Conservation (phyloP, 1,140 invertebrate genomes). For the Nylanderia fulva region DNA sequence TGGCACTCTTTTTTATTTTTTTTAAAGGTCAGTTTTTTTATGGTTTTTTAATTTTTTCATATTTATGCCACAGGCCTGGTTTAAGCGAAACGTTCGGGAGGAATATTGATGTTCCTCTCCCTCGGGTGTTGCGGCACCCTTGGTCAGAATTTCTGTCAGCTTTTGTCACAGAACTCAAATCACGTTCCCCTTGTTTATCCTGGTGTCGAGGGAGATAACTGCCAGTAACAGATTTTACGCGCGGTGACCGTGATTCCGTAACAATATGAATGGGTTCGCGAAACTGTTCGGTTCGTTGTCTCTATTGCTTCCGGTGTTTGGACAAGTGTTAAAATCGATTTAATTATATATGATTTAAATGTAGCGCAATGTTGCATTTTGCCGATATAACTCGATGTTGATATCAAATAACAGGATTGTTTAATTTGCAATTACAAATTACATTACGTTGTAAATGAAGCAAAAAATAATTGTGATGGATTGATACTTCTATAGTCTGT, state of each 20-base stretch:
- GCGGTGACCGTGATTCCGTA: constrained; percentile 56
- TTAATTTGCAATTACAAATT: no score
- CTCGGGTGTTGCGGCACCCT: constrained; percentile 28
- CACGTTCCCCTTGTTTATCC: constrained; percentile 71
- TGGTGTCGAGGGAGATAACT: constrained; percentile 66
- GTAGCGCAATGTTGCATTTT: background rate
- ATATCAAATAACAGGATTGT: no score
- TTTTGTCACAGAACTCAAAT: constrained; percentile 67
- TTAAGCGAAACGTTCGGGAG: constrained; percentile 11
- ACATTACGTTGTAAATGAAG: no score
- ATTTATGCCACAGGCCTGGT: no score
- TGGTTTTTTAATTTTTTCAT: no score
- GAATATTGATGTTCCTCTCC: constrained; percentile 48
- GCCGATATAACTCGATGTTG: no score
- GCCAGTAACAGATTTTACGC: constrained; percentile 65
- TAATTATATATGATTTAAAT: constrained; percentile 78
- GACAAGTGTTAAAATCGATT: constrained; percentile 80
- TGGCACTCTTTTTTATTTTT: no score
- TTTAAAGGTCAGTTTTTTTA: no score
- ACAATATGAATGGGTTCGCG: constrained; percentile 62
- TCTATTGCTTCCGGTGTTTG: constrained; percentile 63
- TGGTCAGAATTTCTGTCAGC: background rate
- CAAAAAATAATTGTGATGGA: no score
- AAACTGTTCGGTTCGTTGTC: constrained; percentile 48
- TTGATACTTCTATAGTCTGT: no score